Evolutionary conservation across 2,888 invertebrate genomes (phyloP).

Genomic region (Cerastoderma edule): DNA sequence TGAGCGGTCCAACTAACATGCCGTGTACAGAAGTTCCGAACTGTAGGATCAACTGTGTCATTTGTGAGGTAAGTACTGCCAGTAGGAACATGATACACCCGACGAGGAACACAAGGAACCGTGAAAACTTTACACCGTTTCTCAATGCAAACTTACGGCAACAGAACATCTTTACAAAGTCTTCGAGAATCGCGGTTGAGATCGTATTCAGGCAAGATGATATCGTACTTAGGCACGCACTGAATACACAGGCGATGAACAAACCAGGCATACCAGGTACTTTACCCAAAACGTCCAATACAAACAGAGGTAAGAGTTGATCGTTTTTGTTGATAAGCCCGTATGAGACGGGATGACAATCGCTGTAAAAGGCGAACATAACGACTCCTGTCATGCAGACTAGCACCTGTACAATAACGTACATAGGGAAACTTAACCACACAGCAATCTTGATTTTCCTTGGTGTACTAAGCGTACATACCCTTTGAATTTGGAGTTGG

Average conservation of each 20-base stretch:
- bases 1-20: constrained; percentile 11
- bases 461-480: neutral
- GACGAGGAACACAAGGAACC: neutral
- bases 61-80: neutral
- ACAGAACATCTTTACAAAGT: constrained; percentile 9
- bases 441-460: constrained; percentile 7
- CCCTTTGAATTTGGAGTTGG: constrained; percentile 4
- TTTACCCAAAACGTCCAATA: constrained; percentile 88
- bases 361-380: constrained; percentile 46
- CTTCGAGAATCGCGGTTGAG: constrained; percentile 29
- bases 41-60: constrained; percentile 7
- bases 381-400: constrained; percentile 38
- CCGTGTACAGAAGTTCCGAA: neutral
- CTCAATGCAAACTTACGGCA: neutral
- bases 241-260: constrained; percentile 14
- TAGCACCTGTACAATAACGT: constrained; percentile 18
- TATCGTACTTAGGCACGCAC: constrained; percentile 23
- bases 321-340: constrained; percentile 21
- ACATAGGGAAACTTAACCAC: neutral
- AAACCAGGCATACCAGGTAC: constrained; percentile 10
- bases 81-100: neutral
- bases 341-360: constrained; percentile 28
- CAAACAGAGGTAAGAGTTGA: constrained; percentile 93
- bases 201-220: constrained; percentile 47
- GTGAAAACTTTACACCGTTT: neutral